Percentiles rank a stretch among this genome's conserved stretches.
These are phyloP conservation scores for Chaetops frenatus DNA, from an alignment of 2,113 vertebrate genomes.

Conservation along the genomic window DNA sequence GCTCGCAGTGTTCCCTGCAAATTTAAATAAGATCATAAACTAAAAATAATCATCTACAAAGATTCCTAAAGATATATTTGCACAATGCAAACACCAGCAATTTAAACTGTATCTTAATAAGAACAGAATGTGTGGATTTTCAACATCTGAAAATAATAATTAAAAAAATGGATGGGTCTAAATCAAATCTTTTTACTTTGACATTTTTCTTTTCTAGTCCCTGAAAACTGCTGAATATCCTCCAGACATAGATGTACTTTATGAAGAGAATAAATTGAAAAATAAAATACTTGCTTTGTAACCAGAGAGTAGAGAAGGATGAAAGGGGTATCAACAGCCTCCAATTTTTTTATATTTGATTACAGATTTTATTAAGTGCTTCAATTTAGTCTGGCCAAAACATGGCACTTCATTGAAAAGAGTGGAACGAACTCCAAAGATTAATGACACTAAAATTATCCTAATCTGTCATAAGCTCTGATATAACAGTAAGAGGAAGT, in stretches of 20 bases:
- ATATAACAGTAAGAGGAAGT: slow-evolving; percentile 21
- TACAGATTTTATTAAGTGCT: slow-evolving; percentile 9
- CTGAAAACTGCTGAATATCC: neutral
- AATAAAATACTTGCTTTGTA: neutral
- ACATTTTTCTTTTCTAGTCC: neutral
- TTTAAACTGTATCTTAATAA: neutral
- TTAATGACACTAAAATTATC: slow-evolving; percentile 44
- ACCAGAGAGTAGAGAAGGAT: neutral
- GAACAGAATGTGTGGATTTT: neutral
- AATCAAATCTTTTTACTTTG: neutral
- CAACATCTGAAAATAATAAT: neutral
- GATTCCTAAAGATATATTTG: neutral
- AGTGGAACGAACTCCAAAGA: slow-evolving; percentile 12
- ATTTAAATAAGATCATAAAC: neutral
- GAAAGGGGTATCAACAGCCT: neutral
- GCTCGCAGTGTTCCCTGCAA: neutral
- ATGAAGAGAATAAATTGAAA: neutral
- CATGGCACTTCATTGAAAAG: neutral
- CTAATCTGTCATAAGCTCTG: slow-evolving; percentile 34
- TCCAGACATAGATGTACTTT: neutral
- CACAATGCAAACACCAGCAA: neutral
- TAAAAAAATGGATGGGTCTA: neutral
- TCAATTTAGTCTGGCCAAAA: neutral
- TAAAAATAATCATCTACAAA: neutral
- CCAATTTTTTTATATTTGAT: neutral